Evolutionary conservation across 1,140 invertebrate genomes (phyloP).

Genomic region (Atta cephalotes): DNA sequence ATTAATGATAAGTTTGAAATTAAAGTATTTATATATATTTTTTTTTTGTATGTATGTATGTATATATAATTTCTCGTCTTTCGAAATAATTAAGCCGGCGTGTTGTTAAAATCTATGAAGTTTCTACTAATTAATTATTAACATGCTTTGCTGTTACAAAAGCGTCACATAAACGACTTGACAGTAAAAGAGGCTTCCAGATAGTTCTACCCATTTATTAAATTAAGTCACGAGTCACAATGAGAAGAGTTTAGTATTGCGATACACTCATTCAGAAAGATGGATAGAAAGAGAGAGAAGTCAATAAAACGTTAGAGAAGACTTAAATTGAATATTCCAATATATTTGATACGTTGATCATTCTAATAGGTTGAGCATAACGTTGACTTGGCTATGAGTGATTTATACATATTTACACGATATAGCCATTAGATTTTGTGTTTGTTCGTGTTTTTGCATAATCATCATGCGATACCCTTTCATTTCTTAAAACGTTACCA

Average conservation of each 20-base stretch:
- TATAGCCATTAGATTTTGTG: not conserved
- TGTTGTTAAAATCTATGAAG: too few species aligned
- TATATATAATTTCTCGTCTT: too few species aligned
- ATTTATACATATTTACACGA: not conserved
- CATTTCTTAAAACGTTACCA: not conserved
- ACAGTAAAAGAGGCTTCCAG: not conserved
- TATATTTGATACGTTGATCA: not conserved
- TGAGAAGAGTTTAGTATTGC: not conserved
- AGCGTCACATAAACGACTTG: not conserved
- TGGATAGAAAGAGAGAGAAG: not conserved
- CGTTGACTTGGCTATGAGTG: not conserved
- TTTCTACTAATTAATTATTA: too few species aligned
- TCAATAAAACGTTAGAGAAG: not conserved
- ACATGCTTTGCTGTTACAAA: too few species aligned
- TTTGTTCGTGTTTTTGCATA: too few species aligned
- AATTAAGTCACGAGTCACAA: too few species aligned
- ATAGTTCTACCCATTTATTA: conserved; percentile 24
- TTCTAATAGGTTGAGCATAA: not conserved
- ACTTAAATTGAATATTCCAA: not conserved
- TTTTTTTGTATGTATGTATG: too few species aligned
- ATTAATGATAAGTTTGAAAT: too few species aligned
- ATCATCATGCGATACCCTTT: too few species aligned
- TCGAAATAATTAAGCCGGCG: too few species aligned
- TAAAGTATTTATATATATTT: too few species aligned
- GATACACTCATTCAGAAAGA: too few species aligned